phyloP scores from a whole-genome alignment of 37 sponge, comb jelly and placozoan species.

The Geodia barretti region DNA sequence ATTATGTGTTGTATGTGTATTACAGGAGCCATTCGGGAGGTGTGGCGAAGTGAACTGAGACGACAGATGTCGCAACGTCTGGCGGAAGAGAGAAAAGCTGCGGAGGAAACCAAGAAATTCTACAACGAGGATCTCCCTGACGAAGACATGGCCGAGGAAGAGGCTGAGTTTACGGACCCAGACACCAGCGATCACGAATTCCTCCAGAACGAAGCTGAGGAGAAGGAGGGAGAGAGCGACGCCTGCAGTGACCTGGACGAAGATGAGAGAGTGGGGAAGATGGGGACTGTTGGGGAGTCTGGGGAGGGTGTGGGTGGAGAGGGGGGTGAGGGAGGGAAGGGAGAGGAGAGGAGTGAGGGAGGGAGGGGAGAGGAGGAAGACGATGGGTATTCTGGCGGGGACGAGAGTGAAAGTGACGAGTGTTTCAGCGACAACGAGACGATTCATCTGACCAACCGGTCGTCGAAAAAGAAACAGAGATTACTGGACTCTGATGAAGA shows the following conservation, averaged over 20 bases:
- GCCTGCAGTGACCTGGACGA: conserved; percentile 53
- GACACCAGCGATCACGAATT: conserved; percentile 48
- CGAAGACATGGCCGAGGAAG: conserved; percentile 56
- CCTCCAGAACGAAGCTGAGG: conserved; percentile 8
- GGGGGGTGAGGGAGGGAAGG: neutral
- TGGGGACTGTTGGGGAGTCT: neutral
- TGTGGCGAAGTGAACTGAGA: conserved; percentile 26
- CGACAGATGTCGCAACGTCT: conserved; percentile 41
- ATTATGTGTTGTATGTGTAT: conserved; percentile 3
- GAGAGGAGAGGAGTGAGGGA: neutral
- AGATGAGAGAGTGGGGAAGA: conserved; percentile 6
- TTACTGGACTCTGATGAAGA: conserved; percentile 54
- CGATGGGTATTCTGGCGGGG: neutral
- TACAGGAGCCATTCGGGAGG: conserved; percentile 43
- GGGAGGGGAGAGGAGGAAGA: conserved; percentile 3
- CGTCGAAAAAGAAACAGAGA: neutral
- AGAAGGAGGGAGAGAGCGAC: conserved; percentile 18
- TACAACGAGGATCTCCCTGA: conserved; percentile 27
- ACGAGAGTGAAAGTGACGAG: neutral
- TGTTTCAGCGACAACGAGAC: conserved; percentile 15
- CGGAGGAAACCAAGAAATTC: conserved; percentile 37
- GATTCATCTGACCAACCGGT: neutral
- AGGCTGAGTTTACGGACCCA: conserved; percentile 1
- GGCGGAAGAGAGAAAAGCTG: conserved; percentile 46
- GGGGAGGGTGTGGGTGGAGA: neutral